These are phyloP conservation scores for Thaumatotibia leucotreta DNA, from an alignment of 1,140 invertebrate species.

Conservation along the genomic window DNA sequence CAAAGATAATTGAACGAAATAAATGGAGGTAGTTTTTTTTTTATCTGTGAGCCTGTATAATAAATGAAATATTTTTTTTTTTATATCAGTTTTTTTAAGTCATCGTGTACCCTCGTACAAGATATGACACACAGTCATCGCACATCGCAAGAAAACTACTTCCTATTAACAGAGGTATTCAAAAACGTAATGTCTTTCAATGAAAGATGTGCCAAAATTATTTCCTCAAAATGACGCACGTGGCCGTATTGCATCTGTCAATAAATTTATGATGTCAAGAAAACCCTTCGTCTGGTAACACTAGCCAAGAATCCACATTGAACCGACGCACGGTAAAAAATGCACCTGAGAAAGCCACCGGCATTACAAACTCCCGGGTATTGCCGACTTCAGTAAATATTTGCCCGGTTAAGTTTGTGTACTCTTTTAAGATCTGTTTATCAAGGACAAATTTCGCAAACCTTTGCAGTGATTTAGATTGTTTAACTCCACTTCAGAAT, in stretches of 20 bases:
- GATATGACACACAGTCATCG: too few species aligned
- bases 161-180: too few species aligned
- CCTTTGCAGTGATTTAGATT: not conserved
- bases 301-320: conserved; percentile 36
- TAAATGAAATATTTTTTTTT: too few species aligned
- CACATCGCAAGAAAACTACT: too few species aligned
- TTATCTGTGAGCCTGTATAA: too few species aligned
- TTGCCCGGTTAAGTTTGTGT: conserved; percentile 26
- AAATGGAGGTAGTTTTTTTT: too few species aligned
- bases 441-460: conserved; percentile 18
- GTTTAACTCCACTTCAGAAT: not conserved
- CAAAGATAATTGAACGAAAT: too few species aligned
- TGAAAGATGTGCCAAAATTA: too few species aligned
- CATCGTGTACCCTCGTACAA: too few species aligned
- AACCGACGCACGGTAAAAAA: conserved; percentile 48
- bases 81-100: too few species aligned
- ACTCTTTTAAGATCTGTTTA: conserved; percentile 27
- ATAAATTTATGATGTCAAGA: not conserved
- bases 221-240: too few species aligned
- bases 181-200: too few species aligned
- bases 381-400: conserved; percentile 30
- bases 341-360: conserved; percentile 39
- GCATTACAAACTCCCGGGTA: conserved; percentile 30
- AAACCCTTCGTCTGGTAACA: not conserved
- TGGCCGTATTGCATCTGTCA: not conserved